Evolutionary conservation across 1,140 invertebrate genomes (phyloP).

Genomic region (Liolophura sinensis): DNA sequence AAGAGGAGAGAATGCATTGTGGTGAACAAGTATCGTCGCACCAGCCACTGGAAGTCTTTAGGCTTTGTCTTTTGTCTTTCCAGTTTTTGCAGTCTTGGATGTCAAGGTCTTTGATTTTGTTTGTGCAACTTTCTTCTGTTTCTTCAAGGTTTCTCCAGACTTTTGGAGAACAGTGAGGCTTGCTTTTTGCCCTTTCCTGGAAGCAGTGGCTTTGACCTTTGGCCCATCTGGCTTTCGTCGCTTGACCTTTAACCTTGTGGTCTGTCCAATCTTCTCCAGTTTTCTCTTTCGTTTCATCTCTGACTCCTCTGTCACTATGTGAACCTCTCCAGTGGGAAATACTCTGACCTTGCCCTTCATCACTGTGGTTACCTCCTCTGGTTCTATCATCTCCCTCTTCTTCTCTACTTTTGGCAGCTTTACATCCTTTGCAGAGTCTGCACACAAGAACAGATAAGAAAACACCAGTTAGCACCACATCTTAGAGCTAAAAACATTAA

Average conservation of each 20-base stretch:
- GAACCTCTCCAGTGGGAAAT: conserved; percentile 22
- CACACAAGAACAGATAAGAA: conserved; percentile 6
- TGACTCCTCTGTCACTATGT: conserved; percentile 14
- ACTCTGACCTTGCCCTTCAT: conserved; percentile 33
- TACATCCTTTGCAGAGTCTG: conserved; percentile 31
- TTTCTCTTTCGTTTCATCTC: no score
- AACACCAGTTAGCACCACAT: background rate
- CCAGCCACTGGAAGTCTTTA: background rate
- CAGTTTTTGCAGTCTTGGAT: background rate
- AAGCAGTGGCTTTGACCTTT: no score
- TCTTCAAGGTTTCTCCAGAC: background rate
- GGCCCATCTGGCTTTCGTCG: no score
- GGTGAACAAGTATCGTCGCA: no score
- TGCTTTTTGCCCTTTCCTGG: background rate
- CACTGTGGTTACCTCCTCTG: conserved; percentile 40
- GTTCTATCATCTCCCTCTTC: conserved; percentile 7
- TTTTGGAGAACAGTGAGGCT: background rate
- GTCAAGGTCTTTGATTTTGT: background rate
- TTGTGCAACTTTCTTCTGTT: background rate
- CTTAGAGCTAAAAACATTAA: background rate
- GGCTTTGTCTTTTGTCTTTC: background rate
- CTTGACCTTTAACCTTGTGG: no score
- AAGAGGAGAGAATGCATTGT: no score
- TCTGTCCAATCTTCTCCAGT: no score
- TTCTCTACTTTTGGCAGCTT: conserved; percentile 13